Evolutionary conservation across 2,888 invertebrate species (phyloP).

Genomic region (Dysmachus trigonus): DNA sequence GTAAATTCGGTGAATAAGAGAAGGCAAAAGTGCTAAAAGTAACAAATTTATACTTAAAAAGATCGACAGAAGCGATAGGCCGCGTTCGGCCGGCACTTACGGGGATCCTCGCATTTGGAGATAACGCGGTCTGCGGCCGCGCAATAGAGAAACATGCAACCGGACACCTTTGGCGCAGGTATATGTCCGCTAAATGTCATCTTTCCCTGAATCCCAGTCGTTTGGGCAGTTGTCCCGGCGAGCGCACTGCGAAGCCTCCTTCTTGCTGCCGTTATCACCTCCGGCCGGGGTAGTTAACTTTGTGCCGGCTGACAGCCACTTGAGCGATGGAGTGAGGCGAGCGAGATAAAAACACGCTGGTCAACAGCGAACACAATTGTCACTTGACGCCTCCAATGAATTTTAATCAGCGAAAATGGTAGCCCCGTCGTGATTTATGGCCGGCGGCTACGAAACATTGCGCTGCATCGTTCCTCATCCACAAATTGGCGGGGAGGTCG

Average conservation of each 20-base stretch:
- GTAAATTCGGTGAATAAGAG: neutral
- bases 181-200: slow-evolving; percentile 40
- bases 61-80: neutral
- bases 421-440: slow-evolving; percentile 38
- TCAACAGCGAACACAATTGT: slow-evolving; percentile 33
- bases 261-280: slow-evolving; percentile 9
- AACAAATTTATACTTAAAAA: neutral
- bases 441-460: neutral
- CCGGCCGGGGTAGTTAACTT: slow-evolving; percentile 18
- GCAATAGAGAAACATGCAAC: slow-evolving; percentile 19
- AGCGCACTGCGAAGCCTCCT: neutral
- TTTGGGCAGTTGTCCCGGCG: neutral
- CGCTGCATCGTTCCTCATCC: slow-evolving; percentile 2
- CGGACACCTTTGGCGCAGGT: slow-evolving; percentile 28
- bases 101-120: neutral
- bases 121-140: neutral
- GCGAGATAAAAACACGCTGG: slow-evolving; percentile 28
- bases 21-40: neutral
- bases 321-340: slow-evolving; percentile 33
- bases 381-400: slow-evolving; percentile 43
- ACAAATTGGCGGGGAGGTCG: neutral
- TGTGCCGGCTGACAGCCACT: slow-evolving; percentile 5
- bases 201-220: slow-evolving; percentile 25
- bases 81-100: neutral
- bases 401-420: slow-evolving; percentile 44